Percentiles rank a stretch among this genome's conserved stretches.
Evolutionary conservation across 2,888 invertebrate genomes (phyloP).

Genomic region (Eristalis tenax): DNA sequence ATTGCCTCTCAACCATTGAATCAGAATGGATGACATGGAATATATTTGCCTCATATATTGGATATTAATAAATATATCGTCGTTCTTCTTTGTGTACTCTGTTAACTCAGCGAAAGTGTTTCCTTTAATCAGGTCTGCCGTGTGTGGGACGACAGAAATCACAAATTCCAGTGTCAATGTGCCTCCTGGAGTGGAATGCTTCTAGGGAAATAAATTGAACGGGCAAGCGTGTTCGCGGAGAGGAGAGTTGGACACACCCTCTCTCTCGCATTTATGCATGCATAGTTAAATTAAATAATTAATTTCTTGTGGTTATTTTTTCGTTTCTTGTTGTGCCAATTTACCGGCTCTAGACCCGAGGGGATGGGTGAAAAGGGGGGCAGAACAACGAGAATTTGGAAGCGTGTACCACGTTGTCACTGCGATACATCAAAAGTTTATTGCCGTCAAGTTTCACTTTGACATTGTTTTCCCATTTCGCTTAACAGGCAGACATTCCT

Average conservation of each 20-base stretch:
- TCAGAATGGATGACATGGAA: conserved; percentile 10
- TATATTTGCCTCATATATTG: conserved; percentile 8
- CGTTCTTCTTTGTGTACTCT: background rate
- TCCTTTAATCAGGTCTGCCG: background rate
- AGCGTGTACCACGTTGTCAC: conserved; percentile 18
- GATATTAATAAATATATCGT: conserved; percentile 5
- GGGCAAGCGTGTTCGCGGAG: background rate
- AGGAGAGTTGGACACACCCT: conserved; percentile 33
- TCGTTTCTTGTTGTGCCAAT: conserved; percentile 16
- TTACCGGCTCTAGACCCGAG: background rate
- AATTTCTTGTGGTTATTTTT: background rate
- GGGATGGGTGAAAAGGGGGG: background rate
- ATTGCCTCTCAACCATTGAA: background rate
- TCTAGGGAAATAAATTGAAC: conserved; percentile 14
- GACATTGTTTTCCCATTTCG: conserved; percentile 63
- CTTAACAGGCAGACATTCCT: conserved; percentile 16
- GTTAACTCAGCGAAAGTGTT: conserved; percentile 31
- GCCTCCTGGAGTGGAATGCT: conserved; percentile 12
- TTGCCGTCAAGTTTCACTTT: conserved; percentile 61
- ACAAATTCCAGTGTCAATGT: conserved; percentile 27
- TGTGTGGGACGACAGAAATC: conserved; percentile 1
- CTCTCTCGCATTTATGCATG: conserved; percentile 1
- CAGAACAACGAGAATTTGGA: background rate
- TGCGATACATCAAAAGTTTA: conserved; percentile 58
- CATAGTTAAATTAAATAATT: conserved; percentile 54